Conservation (phyloP, 1,140 invertebrate genomes). For the Diorhabda carinulata region DNA sequence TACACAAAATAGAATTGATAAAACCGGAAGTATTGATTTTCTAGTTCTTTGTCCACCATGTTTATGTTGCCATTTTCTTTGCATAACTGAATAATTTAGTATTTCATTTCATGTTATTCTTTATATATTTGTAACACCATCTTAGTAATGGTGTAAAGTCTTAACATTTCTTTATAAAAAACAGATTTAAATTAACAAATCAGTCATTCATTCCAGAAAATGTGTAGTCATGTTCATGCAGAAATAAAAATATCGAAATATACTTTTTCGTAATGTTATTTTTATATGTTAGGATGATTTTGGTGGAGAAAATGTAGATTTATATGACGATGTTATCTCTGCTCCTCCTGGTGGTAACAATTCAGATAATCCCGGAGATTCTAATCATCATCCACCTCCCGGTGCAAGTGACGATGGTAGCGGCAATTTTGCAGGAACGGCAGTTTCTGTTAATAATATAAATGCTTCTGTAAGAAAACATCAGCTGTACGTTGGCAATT, state of each 20-base stretch:
- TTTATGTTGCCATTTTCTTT: no score
- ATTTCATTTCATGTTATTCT: no score
- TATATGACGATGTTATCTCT: constrained; percentile 95
- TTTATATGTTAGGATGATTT: constrained; percentile 69
- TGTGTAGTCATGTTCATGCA: no score
- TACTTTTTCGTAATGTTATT: constrained; percentile 11
- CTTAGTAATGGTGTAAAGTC: no score
- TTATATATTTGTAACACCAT: no score
- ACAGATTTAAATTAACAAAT: no score
- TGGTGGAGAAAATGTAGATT: constrained; percentile 79
- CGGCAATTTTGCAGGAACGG: constrained; percentile 66
- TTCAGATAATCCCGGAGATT: constrained; percentile 49
- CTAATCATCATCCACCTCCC: constrained; percentile 44
- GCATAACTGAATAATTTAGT: no score
- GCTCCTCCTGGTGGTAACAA: constrained; percentile 60
- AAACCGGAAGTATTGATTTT: no score
- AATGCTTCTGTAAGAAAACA: constrained; percentile 71
- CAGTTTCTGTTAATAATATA: constrained; percentile 62
- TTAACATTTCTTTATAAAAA: no score
- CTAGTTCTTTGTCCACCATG: no score
- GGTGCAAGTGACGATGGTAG: constrained; percentile 52
- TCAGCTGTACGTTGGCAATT: constrained; percentile 92
- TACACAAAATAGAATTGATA: no score
- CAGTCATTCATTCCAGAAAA: no score
- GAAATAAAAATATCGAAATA: neutral